Base-by-base conservation (phyloP, 2,888 invertebrate species). In the Ommatoiulus sabulosus region DNA sequence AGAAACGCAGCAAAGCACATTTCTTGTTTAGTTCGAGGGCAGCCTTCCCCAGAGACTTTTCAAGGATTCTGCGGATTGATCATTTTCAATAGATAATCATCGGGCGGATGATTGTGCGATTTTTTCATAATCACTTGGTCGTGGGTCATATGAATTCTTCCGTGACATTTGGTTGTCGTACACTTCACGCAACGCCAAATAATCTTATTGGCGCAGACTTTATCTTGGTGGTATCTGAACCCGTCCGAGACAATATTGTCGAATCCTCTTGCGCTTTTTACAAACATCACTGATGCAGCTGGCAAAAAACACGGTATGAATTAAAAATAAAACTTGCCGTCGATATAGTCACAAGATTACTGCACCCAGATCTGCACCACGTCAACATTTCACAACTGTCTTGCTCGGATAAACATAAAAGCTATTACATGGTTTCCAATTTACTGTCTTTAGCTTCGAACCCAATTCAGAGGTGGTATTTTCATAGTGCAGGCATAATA, bases 51-150 rank as follows among this genome's bases (percentile, higher is more conserved):
- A 57, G n/a, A 12, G 72, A 3, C 24, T 72, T 5, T 72, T 72
- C 72, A 72, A 1, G 72, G 72, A 24, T 72, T 72, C 24, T 72
- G 72, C 20, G 24, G 1, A 24, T 72, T 72, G 24, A 72, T 24
- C 72, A 72, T 24, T 72, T 72, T 72, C 8, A 72, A 24, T 8
- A 72, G 72, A 24, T 72, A 24, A 24, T 72, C 72, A 72, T 72
- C 72, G 24, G 72, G 72, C 12, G 72, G 72, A 72, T 72, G 72
- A 72, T 72, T 72, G 24, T 72, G 72, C 5, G 72, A 10, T 10
- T 72, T 72, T 72, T 72, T 72, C 72, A 72, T 72, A 24, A 72
- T 72, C 72, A 72, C 72, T 72, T 72, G 72, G 72, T 72, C 72
- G 4, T 72, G 72, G 12, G 72, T 72, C 72, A 72, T 72, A 8